Evolutionary conservation across 92 coral and sea anemone genomes (phyloP), one percentile per base, ranked within the genome.

Genomic region (Epizoanthus scotinus): DNA sequence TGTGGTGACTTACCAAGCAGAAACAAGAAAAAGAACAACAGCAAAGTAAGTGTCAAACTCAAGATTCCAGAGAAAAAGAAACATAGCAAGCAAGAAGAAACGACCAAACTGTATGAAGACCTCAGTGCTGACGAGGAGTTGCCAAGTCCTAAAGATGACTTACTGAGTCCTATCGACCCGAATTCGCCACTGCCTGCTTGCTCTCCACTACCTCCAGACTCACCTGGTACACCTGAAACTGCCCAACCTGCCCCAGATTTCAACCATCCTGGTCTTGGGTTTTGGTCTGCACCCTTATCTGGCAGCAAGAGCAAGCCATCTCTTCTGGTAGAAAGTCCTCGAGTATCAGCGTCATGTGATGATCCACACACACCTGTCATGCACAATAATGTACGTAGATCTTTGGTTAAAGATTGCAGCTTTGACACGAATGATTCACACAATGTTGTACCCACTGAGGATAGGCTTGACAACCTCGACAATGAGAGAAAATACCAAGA

Each of bases 141-240:
- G 24, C 24, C 25, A 70, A 70, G 58, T 70, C 27, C 75, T 42
- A 70, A 44, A 70, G 75, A 70, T 42, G 75, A 47, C 15, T 56
- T 44, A n/a, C 15, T 70, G 34, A 70, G 75, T 47, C 75, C 75
- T 20, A 49, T 70, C 24, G 75, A 70, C 75, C 59, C 75, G 1
- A 14, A 70, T 14, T 44, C 75, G 12, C 70, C 70, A 27, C 44
- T 64, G 24, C 70, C 70, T 14, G 21, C 47, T 15, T 70, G 49
- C 38, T 70, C 75, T 19, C 75, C 75, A 47, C 22, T 54, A 8
- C n/a, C 59, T 3, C 82, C 87, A 25, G 40, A 81, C 22, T 80
- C 91, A 19, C 97, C 97, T 28, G 91, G 84, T 38, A 92, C 97
- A 4, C 97, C 97, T 2, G 97, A 92, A 65, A 92, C 97, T 7